Evolutionary conservation across 2,888 invertebrate genomes (phyloP).

Genomic region (Malthinus flaveolus): DNA sequence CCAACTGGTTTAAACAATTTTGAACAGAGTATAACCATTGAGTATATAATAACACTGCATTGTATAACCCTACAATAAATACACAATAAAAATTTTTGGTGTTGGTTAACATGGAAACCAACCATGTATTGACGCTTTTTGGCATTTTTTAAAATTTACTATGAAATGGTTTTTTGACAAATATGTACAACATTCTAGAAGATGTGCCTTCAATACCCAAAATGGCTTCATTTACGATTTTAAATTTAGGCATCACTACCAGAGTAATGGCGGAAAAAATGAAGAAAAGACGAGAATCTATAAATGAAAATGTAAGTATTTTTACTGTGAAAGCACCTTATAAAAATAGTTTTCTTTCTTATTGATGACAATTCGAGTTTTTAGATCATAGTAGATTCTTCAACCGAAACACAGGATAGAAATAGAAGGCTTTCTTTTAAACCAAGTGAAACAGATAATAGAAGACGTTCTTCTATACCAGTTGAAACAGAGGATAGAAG

Average conservation of each 20-base stretch:
- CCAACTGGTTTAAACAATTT: no score
- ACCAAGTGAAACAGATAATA: neutral
- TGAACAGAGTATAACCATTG: no score
- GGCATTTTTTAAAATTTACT: neutral
- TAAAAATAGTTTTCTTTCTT: neutral
- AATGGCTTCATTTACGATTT: slow-evolving; percentile 7
- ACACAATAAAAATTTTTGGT: no score
- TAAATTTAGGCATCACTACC: slow-evolving; percentile 30
- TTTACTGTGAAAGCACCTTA: neutral
- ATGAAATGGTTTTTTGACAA: neutral
- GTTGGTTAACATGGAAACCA: neutral
- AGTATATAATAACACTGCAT: no score
- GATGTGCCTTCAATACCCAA: slow-evolving; percentile 23
- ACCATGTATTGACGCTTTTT: neutral
- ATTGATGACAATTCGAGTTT: no score
- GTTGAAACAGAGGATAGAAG: slow-evolving; percentile 3
- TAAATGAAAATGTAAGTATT: slow-evolving; percentile 6
- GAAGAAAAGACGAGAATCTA: slow-evolving; percentile 10
- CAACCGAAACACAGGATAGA: no score
- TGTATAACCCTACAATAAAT: no score
- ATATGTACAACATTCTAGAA: slow-evolving; percentile 10
- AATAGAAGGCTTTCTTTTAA: no score
- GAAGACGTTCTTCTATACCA: slow-evolving; percentile 17
- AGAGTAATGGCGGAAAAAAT: slow-evolving; percentile 22
- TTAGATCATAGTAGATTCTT: no score